These are phyloP conservation scores for Subanguina moxae DNA, from an alignment of 1,140 invertebrate species.

Conservation along the genomic window DNA sequence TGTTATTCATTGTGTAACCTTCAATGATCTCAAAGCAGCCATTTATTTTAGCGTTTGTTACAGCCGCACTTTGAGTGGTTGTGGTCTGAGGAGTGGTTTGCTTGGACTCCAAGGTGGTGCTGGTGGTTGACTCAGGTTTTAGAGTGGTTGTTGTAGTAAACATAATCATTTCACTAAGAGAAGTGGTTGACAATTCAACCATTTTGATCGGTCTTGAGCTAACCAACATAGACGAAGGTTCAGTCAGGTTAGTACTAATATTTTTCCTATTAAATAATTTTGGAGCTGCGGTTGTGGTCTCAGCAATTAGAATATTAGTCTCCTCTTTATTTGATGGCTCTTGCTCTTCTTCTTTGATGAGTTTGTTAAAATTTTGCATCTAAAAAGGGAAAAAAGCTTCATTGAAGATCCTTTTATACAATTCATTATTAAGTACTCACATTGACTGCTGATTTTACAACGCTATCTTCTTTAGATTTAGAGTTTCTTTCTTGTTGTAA, in stretches of 20 bases:
- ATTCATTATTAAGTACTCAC: too few relatives aligned
- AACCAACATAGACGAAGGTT: background rate
- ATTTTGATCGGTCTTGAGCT: background rate
- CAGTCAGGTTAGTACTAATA: background rate
- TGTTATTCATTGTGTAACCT: slow-evolving; percentile 43
- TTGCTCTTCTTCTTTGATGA: too few relatives aligned
- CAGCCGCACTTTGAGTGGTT: background rate
- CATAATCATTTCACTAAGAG: background rate
- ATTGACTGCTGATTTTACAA: too few relatives aligned
- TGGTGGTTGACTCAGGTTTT: background rate
- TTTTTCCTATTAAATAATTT: background rate
- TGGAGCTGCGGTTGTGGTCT: too few relatives aligned
- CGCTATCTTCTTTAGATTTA: too few relatives aligned
- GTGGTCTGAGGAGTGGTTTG: background rate
- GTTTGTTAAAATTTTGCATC: too few relatives aligned
- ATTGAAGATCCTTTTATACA: too few relatives aligned
- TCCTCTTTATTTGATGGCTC: too few relatives aligned
- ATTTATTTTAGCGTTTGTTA: background rate
- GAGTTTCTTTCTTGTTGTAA: too few relatives aligned
- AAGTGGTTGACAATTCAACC: slow-evolving; percentile 7
- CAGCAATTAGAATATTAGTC: too few relatives aligned
- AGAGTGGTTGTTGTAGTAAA: slow-evolving; percentile 3
- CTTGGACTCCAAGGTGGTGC: background rate
- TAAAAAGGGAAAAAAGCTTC: too few relatives aligned
- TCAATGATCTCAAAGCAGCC: slow-evolving; percentile 49